Evolutionary conservation across 2,113 vertebrate genomes (phyloP).

Genomic region (Elaphurus davidianus): DNA sequence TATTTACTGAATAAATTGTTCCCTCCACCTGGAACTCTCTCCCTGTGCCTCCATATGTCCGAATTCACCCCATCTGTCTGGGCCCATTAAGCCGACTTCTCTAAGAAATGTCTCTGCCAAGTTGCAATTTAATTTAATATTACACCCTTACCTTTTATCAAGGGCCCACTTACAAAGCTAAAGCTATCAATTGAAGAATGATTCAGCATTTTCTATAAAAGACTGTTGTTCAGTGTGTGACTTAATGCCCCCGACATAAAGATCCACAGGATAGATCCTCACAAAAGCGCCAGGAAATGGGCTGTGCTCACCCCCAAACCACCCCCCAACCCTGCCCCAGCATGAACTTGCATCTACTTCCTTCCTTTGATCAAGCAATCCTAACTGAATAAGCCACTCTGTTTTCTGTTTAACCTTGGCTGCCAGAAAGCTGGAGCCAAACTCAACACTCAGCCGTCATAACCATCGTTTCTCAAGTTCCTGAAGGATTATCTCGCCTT

Average conservation of each 20-base stretch:
- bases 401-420: conserved; percentile 44
- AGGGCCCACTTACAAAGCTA: neutral
- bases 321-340: accelerated
- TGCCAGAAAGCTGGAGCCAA: conserved; percentile 29
- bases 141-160: conserved; percentile 40
- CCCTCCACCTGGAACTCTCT: conserved; percentile 63
- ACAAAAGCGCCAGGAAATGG: neutral
- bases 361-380: neutral
- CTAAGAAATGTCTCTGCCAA: conserved; percentile 38
- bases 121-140: conserved; percentile 51
- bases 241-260: neutral
- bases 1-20: conserved; percentile 65
- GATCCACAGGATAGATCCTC: neutral
- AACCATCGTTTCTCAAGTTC: conserved; percentile 10
- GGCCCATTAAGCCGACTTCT: conserved; percentile 55
- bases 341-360: neutral
- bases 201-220: conserved; percentile 22
- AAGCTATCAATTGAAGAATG: neutral
- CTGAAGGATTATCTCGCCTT: conserved; percentile 4
- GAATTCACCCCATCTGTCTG: conserved; percentile 62
- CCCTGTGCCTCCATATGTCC: conserved; percentile 68
- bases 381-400: neutral
- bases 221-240: neutral
- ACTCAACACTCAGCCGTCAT: neutral
- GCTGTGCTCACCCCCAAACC: neutral